These are phyloP conservation scores for Hyposoter didymator DNA, from an alignment of 2,888 invertebrate genomes.

Conservation along the genomic window DNA sequence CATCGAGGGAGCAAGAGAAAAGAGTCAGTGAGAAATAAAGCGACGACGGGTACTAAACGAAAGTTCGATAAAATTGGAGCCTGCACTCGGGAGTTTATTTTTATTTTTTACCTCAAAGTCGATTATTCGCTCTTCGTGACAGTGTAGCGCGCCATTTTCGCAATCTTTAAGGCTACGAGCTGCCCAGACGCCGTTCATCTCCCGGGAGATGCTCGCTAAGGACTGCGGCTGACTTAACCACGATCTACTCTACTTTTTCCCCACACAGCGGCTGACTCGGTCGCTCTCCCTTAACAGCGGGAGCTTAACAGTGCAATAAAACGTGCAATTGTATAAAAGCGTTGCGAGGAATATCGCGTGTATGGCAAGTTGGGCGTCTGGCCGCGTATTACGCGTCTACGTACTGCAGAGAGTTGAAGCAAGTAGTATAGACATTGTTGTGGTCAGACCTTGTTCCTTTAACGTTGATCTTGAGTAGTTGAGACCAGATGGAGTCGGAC, in stretches of 20 bases:
- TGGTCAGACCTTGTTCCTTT: slow-evolving; percentile 75
- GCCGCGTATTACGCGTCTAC: slow-evolving; percentile 37
- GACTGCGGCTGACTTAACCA: slow-evolving; percentile 69
- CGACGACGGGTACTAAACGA: background rate
- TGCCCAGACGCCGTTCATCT: slow-evolving; percentile 76
- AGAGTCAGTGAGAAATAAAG: background rate
- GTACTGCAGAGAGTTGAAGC: slow-evolving; percentile 32
- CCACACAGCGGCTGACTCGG: slow-evolving; percentile 37
- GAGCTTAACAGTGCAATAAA: background rate
- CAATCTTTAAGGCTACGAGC: slow-evolving; percentile 72
- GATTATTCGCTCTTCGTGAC: slow-evolving; percentile 18
- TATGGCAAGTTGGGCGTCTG: slow-evolving; percentile 18
- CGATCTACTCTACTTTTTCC: slow-evolving; percentile 72
- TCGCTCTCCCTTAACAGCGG: slow-evolving; percentile 6
- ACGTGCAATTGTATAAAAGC: slow-evolving; percentile 14
- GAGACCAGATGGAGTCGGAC: slow-evolving; percentile 75
- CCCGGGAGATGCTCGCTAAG: slow-evolving; percentile 74
- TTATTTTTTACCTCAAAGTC: background rate
- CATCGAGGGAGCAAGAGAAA: background rate
- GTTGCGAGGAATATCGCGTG: slow-evolving; percentile 26
- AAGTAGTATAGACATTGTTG: slow-evolving; percentile 80
- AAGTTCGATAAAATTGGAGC: slow-evolving; percentile 72
- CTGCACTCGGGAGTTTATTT: background rate
- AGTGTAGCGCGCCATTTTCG: slow-evolving; percentile 26
- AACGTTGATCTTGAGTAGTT: slow-evolving; percentile 77